Percentiles rank a stretch among this genome's conserved stretches.
phyloP scores from a whole-genome alignment of 2,797 vertebrate genomes.

The Eulemur mongoz region DNA sequence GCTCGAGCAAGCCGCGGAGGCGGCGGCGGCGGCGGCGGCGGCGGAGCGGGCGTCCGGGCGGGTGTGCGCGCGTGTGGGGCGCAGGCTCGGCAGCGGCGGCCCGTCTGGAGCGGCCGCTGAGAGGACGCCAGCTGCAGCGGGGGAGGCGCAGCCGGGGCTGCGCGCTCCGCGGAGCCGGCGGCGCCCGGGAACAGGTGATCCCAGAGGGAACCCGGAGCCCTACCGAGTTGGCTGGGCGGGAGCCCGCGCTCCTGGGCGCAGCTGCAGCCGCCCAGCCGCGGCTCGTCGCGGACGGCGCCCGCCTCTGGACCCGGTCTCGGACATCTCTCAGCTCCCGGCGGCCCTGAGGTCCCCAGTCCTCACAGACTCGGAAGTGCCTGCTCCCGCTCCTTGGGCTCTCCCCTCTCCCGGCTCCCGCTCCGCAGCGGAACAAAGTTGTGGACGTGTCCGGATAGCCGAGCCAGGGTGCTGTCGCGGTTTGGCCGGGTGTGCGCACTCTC shows the following conservation, averaged over 20 bases:
- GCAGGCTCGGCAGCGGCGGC: conserved; percentile 26
- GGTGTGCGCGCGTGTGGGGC: conserved; percentile 48
- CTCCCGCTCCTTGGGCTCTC: not conserved
- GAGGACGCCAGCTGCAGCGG: conserved; percentile 67
- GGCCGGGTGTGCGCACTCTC: conserved; percentile 71
- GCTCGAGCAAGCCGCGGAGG: conserved; percentile 50
- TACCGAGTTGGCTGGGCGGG: conserved; percentile 55
- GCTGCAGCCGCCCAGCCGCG: conserved; percentile 52
- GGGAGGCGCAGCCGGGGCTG: conserved; percentile 52
- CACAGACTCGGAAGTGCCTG: not conserved
- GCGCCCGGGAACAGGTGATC: conserved; percentile 75
- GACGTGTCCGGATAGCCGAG: conserved; percentile 57
- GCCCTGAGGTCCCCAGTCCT: not conserved
- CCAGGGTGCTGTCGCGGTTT: conserved; percentile 66
- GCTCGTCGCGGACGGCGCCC: conserved; percentile 22
- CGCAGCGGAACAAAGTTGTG: conserved; percentile 73
- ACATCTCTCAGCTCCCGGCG: not conserved
- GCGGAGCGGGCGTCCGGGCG: conserved; percentile 25
- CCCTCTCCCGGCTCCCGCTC: not conserved
- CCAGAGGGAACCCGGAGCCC: conserved; percentile 55
- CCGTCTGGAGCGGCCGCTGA: conserved; percentile 65
- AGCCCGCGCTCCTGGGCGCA: conserved; percentile 48
- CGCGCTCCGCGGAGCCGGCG: not conserved
- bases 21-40: not conserved
- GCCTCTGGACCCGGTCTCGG: not conserved